Base-by-base conservation (phyloP, 1,140 invertebrate species). In the Venustaconcha ellipsiformis region DNA sequence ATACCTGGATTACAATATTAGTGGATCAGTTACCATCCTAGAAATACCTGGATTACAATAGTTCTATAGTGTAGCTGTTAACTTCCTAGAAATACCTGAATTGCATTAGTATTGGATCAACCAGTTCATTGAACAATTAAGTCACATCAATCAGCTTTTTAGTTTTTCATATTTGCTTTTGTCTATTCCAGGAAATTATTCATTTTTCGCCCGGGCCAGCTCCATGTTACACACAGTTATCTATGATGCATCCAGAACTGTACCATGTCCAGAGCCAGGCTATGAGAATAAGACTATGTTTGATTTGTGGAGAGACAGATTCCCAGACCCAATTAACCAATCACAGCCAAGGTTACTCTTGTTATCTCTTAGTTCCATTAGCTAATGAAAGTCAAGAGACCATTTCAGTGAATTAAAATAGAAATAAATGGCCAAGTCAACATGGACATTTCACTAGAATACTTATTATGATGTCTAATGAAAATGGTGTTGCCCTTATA, bases 141-240 rank as follows among this genome's bases (percentile, higher is more conserved):
- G 37, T 48, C 37, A 48, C 37, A 48, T 48, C 37, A 48, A 6
- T 48, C 37, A 48, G 6, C 11, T 48, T 48, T 1, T 48, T 0
- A 48, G 37, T 5, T 48, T 48, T 48, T 48, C 4, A 6, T 48
- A 48, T 48, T 11, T 48, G 37, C 8, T 48, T 80, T 55, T 64
- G 17, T 59, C 65, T 68, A 48, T 75, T 79, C 57, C 77, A 86
- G 84, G 88, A 73, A 84, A 85, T 70, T 83, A 86, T 72, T 80
- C 85, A 13, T 86, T 89, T 63, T 80, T 76, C 77, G 86, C 85
- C 3, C 80, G 86, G 55, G 81, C 84, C 2, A 87, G 83, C 69
- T 86, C 87, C 30, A 67, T 87, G 37, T 70, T 89, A 56, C 73
- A 78, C 55, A 77, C 83, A 65, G 76, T 86, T n/a, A 82, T 89